Conservation (phyloP, 2,797 vertebrate genomes). For the Anguilla marmorata region DNA sequence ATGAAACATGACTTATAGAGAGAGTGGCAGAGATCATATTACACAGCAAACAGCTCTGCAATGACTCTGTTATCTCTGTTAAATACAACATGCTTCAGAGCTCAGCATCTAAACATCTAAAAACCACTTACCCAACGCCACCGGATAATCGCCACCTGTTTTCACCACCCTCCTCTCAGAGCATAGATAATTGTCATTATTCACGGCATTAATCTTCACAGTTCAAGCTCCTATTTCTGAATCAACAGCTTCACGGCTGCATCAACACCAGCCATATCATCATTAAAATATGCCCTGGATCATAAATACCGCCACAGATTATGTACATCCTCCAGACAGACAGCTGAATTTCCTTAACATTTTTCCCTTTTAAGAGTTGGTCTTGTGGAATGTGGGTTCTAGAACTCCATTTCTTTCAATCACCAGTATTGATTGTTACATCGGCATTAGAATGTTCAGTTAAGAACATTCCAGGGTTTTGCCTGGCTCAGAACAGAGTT, state of each 20-base stretch:
- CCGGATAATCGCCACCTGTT: background rate
- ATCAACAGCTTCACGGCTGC: background rate
- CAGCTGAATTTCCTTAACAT: background rate
- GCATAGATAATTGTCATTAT: background rate
- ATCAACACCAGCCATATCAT: background rate
- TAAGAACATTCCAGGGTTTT: too few species aligned
- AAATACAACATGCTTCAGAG: background rate
- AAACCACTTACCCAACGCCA: background rate
- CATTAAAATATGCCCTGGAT: background rate
- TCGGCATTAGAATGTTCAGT: too few species aligned
- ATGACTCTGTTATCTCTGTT: background rate
- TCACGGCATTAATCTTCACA: background rate
- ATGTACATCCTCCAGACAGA: background rate
- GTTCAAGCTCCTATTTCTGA: background rate
- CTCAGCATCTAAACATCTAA: background rate
- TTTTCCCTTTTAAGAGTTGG: too few species aligned
- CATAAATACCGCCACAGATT: background rate
- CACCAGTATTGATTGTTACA: too few species aligned
- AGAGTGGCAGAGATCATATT: background rate
- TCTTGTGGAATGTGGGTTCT: too few species aligned
- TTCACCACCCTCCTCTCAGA: background rate
- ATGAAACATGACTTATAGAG: background rate
- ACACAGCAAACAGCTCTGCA: too few species aligned
- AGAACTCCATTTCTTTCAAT: too few species aligned
- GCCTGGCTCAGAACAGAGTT: too few species aligned